Conservation (phyloP, 1,140 invertebrate species). For the Zaprionus inermis region DNA sequence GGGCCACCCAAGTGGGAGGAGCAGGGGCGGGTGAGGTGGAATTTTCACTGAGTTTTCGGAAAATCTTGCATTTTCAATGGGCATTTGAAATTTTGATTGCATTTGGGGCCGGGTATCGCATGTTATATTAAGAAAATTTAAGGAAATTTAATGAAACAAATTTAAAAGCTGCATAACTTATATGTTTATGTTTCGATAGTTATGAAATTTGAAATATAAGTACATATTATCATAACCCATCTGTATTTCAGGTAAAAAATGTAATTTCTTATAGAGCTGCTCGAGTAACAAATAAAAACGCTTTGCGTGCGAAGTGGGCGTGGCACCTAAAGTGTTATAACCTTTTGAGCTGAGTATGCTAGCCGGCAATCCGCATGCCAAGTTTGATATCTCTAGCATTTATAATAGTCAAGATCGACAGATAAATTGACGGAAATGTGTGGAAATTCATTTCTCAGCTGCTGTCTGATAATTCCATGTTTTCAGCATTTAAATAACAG, state of each 20-base stretch:
- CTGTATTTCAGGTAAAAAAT: background rate
- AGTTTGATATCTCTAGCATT: background rate
- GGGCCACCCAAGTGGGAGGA: slow-evolving; percentile 2
- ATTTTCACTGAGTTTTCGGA: slow-evolving; percentile 1
- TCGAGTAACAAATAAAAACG: background rate
- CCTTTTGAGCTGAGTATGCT: background rate
- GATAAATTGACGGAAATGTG: background rate
- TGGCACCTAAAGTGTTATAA: background rate
- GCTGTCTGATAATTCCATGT: background rate
- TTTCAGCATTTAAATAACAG: background rate
- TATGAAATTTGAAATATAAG: background rate
- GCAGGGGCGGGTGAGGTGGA: background rate
- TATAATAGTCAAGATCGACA: background rate
- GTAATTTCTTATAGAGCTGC: background rate
- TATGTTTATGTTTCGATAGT: background rate
- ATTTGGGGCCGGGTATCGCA: background rate
- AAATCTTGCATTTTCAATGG: slow-evolving; percentile 4
- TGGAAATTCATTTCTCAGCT: background rate
- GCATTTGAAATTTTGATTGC: slow-evolving; percentile 12
- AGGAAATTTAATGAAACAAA: background rate
- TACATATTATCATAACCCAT: background rate
- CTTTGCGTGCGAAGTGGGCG: background rate
- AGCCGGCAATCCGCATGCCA: background rate
- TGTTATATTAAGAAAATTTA: background rate
- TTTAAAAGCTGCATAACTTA: background rate